A percentile compares a stretch with the other conserved stretches of the same genome.
phyloP scores from a whole-genome alignment of 2,797 vertebrate genomes.

The Lycodopsis pacificus region DNA sequence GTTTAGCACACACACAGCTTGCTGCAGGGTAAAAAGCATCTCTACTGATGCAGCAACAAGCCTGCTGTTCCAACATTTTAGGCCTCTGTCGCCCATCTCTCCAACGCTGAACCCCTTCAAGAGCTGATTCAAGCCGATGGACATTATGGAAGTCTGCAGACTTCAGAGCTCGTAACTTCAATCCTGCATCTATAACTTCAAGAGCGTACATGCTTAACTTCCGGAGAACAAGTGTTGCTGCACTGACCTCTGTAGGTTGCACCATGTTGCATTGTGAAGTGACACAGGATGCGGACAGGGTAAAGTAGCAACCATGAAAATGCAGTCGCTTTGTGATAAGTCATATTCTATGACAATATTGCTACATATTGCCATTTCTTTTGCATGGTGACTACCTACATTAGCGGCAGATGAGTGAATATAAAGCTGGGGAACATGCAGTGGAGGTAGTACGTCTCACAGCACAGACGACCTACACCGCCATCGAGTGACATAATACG shows the following conservation, averaged over 20 bases:
- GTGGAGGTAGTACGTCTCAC: not conserved
- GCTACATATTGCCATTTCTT: not conserved
- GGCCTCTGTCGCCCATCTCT: not conserved
- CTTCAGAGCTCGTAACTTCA: not conserved
- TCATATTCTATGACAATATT: not conserved
- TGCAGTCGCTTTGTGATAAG: not conserved
- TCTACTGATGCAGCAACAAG: constrained; percentile 40
- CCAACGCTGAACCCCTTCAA: not conserved
- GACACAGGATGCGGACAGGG: not conserved
- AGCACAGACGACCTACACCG: not conserved
- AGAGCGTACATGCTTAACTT: not conserved
- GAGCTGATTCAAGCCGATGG: constrained; percentile 27
- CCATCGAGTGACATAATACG: not conserved
- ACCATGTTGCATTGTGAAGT: not conserved
- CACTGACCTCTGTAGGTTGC: not conserved
- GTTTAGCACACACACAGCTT: not conserved
- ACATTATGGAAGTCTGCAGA: not conserved
- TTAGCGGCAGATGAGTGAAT: not conserved
- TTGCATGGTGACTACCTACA: not conserved
- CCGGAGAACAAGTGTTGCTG: not conserved
- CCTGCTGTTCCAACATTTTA: constrained; percentile 28
- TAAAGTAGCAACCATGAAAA: not conserved
- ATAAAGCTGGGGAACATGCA: not conserved
- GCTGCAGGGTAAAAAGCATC: constrained; percentile 20
- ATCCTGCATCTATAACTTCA: not conserved